Evolutionary conservation across 2,113 vertebrate species (phyloP).

Genomic region (Pardalotus punctatus): DNA sequence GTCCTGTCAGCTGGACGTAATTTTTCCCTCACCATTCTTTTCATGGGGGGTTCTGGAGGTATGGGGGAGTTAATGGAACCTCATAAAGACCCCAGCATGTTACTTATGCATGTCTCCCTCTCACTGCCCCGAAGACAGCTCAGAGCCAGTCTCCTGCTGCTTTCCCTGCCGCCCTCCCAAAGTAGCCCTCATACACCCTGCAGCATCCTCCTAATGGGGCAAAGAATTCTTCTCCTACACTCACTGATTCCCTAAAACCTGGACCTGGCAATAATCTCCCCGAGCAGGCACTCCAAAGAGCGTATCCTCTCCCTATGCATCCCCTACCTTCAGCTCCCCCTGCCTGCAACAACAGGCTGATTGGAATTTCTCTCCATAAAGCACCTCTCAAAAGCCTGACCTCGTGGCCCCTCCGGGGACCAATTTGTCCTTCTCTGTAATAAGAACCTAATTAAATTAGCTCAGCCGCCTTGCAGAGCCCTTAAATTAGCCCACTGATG

Average conservation of each 20-base stretch:
- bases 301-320: background rate
- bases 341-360: background rate
- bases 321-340: background rate
- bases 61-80: background rate
- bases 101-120: background rate
- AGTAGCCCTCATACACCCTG: background rate
- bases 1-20: background rate
- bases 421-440: constrained; percentile 53
- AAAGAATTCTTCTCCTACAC: background rate
- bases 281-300: background rate
- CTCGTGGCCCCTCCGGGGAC: background rate
- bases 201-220: background rate
- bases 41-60: background rate
- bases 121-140: background rate
- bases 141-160: background rate
- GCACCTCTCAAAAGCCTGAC: background rate
- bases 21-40: background rate
- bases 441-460: constrained; percentile 71
- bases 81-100: background rate
- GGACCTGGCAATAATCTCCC: background rate
- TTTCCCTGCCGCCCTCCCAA: background rate
- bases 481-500: constrained; percentile 30
- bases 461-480: background rate
- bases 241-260: background rate
- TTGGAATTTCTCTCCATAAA: constrained; percentile 41